phyloP scores from a whole-genome alignment of 2,888 invertebrate genomes.

The Drosophila macrospina region DNA sequence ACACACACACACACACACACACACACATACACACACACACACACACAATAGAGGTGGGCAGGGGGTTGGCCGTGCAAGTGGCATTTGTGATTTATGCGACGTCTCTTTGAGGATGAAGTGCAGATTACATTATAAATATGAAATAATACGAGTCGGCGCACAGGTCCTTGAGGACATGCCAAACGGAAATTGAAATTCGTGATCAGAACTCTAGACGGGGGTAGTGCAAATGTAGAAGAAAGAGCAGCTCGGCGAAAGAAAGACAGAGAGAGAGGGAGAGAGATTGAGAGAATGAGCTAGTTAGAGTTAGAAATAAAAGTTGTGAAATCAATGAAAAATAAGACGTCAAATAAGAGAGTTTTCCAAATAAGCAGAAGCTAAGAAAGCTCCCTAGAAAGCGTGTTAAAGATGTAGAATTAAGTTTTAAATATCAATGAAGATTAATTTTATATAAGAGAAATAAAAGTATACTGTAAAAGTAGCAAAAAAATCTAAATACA shows the following conservation, averaged over 20 bases:
- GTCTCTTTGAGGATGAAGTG: constrained; percentile 76
- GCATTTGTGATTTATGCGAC: constrained; percentile 74
- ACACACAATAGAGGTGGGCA: background rate
- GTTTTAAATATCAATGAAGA: no score
- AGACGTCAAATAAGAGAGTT: no score
- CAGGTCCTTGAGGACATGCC: constrained; percentile 71
- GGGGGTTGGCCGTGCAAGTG: constrained; percentile 41
- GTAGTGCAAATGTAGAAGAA: background rate
- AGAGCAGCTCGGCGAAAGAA: background rate
- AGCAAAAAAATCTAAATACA: background rate
- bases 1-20: constrained; percentile 23
- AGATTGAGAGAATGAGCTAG: no score
- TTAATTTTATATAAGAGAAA: background rate
- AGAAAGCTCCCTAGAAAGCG: no score
- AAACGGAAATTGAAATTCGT: constrained; percentile 73
- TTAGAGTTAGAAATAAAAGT: background rate
- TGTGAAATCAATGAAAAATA: no score
- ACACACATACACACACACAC: constrained; percentile 3
- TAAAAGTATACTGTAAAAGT: no score
- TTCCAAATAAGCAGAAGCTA: no score
- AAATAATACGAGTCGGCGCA: constrained; percentile 70
- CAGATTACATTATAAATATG: constrained; percentile 81
- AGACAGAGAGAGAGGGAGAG: background rate
- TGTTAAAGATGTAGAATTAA: no score
- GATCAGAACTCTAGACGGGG: constrained; percentile 33